Base-by-base conservation (phyloP, 2,797 vertebrate species). In the Chaenodraco wilsoni region DNA sequence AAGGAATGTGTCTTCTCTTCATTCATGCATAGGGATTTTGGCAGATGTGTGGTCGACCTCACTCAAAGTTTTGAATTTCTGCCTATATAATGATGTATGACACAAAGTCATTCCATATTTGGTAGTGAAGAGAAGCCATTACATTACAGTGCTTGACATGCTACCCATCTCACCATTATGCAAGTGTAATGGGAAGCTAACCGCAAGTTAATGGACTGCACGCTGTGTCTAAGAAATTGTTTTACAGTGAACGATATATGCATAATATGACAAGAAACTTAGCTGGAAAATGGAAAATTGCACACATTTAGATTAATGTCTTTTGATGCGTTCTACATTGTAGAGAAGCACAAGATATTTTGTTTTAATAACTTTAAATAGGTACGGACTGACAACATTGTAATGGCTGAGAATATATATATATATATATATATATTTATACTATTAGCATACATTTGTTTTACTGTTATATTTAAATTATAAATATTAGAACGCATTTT, bases 151-250 rank as follows among this genome's bases (percentile, higher is more conserved):
- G 63, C 87, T 84, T 91, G 86, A 92, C 88, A 88, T 87, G 79
- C 85, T 74, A 86, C 83, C 81, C 89, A 84, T 91, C 87, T 90
- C 66, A 73, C 83, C 71, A 87, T 90, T 89, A 92, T 92, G 83
- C 86, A 92, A 87, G 79, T 93, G 93, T 93, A 93, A 93, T 92
- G 88, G 83, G 81, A 89, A 85, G 89, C 87, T 91, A 84, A 84
- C 81, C 71, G 19, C 79, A 83, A 88, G 65, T 86, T 92, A 91
- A 93, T 93, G 85, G 92, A 88, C 89, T 83, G 59, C 88, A 83
- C 69, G 84, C 89, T 89, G 89, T 81, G 88, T 90, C 89, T 82
- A 84, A 91, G 83, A 85, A 92, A 92, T 93, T 93, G 91, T 89
- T 92, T 91, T 87, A 85, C 80, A 84, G 79, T 84, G 85, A 84